Evolutionary conservation across 2,797 vertebrate genomes (phyloP).

Genomic region (Paratrypauchen microcephalus): DNA sequence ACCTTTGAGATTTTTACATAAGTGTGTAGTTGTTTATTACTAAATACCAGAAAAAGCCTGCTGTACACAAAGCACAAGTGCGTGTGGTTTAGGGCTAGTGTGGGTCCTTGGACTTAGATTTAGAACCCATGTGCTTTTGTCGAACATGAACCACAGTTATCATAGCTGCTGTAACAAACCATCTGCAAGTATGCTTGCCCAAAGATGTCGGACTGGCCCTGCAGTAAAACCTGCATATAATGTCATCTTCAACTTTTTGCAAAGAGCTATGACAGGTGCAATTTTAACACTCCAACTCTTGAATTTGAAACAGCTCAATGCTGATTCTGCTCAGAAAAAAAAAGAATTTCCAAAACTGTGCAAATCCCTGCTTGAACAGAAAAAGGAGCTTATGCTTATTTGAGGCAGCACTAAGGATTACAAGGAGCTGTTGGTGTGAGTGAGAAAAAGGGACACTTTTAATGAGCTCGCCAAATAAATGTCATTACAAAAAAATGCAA

Average conservation of each 20-base stretch:
- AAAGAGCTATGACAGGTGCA: not conserved
- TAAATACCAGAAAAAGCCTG: no score
- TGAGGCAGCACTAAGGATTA: slow-evolving; percentile 22
- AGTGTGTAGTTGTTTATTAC: no score
- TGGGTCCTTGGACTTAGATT: no score
- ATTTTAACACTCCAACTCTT: not conserved
- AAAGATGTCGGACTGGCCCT: no score
- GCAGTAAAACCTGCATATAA: not conserved
- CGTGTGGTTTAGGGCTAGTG: no score
- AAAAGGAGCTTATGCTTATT: slow-evolving; percentile 44
- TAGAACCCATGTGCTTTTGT: no score
- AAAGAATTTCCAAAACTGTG: slow-evolving; percentile 4
- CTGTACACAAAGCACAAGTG: no score
- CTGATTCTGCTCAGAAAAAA: slow-evolving; percentile 14
- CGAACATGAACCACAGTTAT: no score
- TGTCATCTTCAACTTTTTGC: not conserved
- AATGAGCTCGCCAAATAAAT: slow-evolving; percentile 20
- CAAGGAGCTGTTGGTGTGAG: slow-evolving; percentile 11
- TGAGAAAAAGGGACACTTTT: slow-evolving; percentile 3
- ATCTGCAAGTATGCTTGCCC: no score
- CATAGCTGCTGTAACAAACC: no score
- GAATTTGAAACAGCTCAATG: slow-evolving; percentile 17
- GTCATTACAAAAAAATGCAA: not conserved
- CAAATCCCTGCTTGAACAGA: slow-evolving; percentile 30
- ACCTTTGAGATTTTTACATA: no score